Base-by-base conservation (phyloP, 2,888 invertebrate genomes). In the Zeuzera pyrina region DNA sequence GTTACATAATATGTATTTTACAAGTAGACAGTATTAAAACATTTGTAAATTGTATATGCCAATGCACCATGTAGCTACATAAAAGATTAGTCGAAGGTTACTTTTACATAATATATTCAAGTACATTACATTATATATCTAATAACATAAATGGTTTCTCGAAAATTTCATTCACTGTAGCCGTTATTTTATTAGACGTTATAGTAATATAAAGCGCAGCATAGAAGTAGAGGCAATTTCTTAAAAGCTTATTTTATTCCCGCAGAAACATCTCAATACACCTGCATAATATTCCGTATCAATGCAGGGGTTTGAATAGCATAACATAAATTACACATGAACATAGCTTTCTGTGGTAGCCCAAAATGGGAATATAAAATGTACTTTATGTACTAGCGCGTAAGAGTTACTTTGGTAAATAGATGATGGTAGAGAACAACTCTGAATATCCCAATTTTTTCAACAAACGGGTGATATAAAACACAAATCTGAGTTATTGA, bases 161-260 rank as follows among this genome's bases (percentile, higher is more conserved):
- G n/a, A n/a, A n/a, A n/a, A n/a, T n/a, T n/a, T n/a, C n/a, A n/a
- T n/a, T n/a, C n/a, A n/a, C n/a, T n/a, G n/a, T n/a, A n/a, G n/a
- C n/a, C n/a, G n/a, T n/a, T n/a, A n/a, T 25, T 25, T 12, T 25
- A 25, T 24, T 11, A 24, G 11, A 11, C 5, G 19, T 19, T 19
- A 12, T 12, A 12, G 13, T 8, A 25, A 12, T 12, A n/a, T n/a
- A n/a, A n/a, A n/a, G n/a, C n/a, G n/a, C n/a, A n/a, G n/a, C n/a
- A n/a, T n/a, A n/a, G n/a, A n/a, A n/a, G n/a, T n/a, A n/a, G 38
- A 45, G 37, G 41, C 44, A 41, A 45, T 44, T 43, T 31, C 43
- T 42, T 42, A 43, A 43, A 46, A 46, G 44, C 41, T 23, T 33
- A 34, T 31, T 42, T 40, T 44, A 42, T 43, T 43, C 35, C 36